Evolutionary conservation across 64 coral and sea anemone genomes (phyloP).

Genomic region (Acropora yongei): DNA sequence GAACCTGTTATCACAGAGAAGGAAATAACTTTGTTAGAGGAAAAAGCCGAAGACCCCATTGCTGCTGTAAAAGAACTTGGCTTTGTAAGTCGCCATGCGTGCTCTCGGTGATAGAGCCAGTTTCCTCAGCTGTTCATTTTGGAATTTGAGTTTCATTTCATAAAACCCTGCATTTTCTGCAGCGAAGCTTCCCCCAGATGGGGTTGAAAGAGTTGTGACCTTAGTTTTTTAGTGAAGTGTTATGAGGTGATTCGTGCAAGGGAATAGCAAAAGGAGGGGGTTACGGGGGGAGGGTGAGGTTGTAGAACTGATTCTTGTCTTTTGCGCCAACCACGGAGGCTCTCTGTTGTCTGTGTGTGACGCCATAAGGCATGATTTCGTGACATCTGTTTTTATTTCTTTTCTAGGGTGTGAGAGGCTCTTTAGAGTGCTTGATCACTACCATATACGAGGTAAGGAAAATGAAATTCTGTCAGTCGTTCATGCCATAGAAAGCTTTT

Average conservation of each 20-base stretch:
- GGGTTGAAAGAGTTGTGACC: too few species aligned
- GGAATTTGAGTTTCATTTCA: too few species aligned
- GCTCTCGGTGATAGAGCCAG: too few species aligned
- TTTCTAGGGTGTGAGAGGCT: conserved; percentile 57
- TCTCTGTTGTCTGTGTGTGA: neutral
- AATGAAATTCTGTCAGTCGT: neutral
- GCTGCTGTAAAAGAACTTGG: conserved; percentile 62
- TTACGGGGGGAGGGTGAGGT: too few species aligned
- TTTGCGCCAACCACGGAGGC: too few species aligned
- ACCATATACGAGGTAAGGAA: conserved; percentile 61
- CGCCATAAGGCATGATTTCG: neutral
- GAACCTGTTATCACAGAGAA: conserved; percentile 65
- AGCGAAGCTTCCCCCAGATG: too few species aligned
- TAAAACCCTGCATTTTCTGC: too few species aligned
- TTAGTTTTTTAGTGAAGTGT: too few species aligned
- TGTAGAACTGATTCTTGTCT: too few species aligned
- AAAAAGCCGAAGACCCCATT: conserved; percentile 60
- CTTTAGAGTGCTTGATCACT: conserved; percentile 81
- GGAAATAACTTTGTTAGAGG: conserved; percentile 54
- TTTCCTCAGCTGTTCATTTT: too few species aligned
- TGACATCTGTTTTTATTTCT: neutral
- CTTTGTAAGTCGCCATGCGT: conserved; percentile 22
- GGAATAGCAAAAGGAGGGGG: too few species aligned
- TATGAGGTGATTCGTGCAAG: too few species aligned
- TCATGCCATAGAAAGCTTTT: neutral